Evolutionary conservation across 2,888 invertebrate genomes (phyloP), one percentile per base, ranked within the genome.

Genomic region (Calameuta pallipes): DNA sequence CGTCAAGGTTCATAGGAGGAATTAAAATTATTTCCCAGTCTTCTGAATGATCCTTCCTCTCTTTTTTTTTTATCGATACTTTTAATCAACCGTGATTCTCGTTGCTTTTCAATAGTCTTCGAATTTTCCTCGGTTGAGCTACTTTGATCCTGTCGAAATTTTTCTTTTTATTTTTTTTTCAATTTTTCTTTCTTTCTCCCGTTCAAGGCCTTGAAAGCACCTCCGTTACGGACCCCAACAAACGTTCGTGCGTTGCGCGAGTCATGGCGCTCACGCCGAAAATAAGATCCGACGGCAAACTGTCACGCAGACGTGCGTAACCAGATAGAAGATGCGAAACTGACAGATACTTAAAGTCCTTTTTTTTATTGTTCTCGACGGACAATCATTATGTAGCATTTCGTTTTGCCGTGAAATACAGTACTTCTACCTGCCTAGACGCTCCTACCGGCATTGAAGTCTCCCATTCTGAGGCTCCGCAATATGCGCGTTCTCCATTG

Each of bases 401-500:
- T 56, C 56, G 9, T 56, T 56, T 9, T 23, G 23, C 23, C 56
- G 56, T 23, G 56, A 56, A 56, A 56, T 56, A 56, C 56, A 36
- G 56, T 56, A 9, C 56, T 23, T 84, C 82, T 80, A 84, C 83
- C 83, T 83, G 81, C 79, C 78, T 79, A 80, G 79, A 76, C 81
- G 79, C 80, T 74, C 84, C 83, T 85, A 83, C 87, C 80, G 84
- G 90, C 90, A 87, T 90, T 87, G 89, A 90, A 90, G 85, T 90
- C 90, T 88, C 90, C 88, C 33, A 34, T 31, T 71, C 71, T 9
- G 71, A 3, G 11, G 31, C 71, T 34, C 33, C 33, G 30, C 31
- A 33, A 33, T 9, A 56, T 23, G 56, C 23, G 56, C 23, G 23
- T 56, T 56, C 56, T 23, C 56, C 56, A 56, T 23, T 56, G 56